Evolutionary conservation across 2,113 vertebrate genomes (phyloP).

Genomic region (Rousettus leschenaultii): DNA sequence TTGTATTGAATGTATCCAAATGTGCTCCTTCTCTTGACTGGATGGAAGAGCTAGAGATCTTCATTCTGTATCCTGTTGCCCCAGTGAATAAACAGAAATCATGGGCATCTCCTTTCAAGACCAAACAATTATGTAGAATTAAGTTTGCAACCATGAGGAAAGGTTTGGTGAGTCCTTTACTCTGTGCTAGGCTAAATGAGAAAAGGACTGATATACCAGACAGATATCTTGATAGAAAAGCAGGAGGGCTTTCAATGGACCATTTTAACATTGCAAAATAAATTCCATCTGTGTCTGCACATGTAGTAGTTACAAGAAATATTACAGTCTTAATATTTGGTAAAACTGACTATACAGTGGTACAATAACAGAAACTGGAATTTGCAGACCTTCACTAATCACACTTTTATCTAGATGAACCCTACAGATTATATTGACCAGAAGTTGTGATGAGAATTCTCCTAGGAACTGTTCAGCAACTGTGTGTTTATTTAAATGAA

Average conservation of each 20-base stretch:
- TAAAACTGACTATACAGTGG: background rate
- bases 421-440: background rate
- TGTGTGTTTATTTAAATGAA: constrained; percentile 13
- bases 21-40: background rate
- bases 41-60: background rate
- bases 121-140: background rate
- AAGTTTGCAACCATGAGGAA: background rate
- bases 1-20: background rate
- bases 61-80: background rate
- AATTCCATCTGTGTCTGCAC: background rate
- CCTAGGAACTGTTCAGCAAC: background rate
- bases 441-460: background rate
- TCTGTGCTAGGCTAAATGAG: background rate
- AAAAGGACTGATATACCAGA: background rate
- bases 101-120: background rate
- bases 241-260: background rate
- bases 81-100: background rate
- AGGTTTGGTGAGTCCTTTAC: background rate
- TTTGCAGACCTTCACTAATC: background rate
- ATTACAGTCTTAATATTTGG: background rate
- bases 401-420: background rate
- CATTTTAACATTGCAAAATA: constrained; percentile 1
- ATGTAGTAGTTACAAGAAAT: background rate
- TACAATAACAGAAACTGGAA: background rate
- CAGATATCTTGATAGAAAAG: background rate